phyloP scores from a whole-genome alignment of 2,888 invertebrate species.

The Pseudolycoriella hygida region DNA sequence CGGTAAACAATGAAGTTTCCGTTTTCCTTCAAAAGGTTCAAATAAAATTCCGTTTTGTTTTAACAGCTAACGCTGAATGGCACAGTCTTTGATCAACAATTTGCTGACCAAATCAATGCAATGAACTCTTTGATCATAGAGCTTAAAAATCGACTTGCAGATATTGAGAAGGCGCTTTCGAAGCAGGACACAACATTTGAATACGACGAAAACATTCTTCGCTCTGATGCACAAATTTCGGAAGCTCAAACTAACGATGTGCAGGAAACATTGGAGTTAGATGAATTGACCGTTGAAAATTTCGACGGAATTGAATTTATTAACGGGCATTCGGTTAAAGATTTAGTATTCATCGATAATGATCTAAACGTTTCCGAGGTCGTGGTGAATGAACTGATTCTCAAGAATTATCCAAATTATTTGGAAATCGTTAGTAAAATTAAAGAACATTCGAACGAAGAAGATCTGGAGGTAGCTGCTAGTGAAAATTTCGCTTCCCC shows the following conservation, averaged over 20 bases:
- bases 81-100: background rate
- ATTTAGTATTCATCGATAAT: constrained; percentile 16
- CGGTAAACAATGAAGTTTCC: constrained; percentile 3
- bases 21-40: no score
- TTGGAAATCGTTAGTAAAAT: background rate
- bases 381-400: constrained; percentile 18
- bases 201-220: background rate
- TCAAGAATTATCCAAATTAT: constrained; percentile 14
- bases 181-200: background rate
- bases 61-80: no score
- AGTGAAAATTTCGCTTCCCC: background rate
- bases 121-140: background rate
- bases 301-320: constrained; percentile 19
- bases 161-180: background rate
- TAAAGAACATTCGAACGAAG: no score
- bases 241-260: background rate
- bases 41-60: no score
- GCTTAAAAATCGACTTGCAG: background rate
- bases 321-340: constrained; percentile 17
- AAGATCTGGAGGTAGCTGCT: background rate
- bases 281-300: constrained; percentile 16
- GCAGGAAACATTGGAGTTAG: constrained; percentile 2
- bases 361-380: constrained; percentile 15
- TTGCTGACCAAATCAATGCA: background rate
- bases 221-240: background rate